Evolutionary conservation across 2,888 invertebrate species (phyloP).

Genomic region (Neoscelio sp.): DNA sequence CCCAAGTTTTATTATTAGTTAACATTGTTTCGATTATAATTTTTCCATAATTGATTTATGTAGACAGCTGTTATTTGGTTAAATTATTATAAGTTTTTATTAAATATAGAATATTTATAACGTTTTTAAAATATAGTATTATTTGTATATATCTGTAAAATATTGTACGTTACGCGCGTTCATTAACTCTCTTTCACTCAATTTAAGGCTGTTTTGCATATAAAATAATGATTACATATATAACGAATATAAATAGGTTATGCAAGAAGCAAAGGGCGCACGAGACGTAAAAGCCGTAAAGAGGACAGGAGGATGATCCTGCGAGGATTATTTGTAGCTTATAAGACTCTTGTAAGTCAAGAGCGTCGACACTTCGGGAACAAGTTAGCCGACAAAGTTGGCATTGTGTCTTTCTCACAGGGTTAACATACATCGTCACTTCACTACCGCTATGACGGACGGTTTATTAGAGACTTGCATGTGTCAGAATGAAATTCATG

Average conservation of each 20-base stretch:
- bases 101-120: too few relatives aligned
- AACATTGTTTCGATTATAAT: too few relatives aligned
- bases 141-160: too few relatives aligned
- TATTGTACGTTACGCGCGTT: too few relatives aligned
- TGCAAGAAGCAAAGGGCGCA: neutral
- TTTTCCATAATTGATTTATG: too few relatives aligned
- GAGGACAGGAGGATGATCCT: too few relatives aligned
- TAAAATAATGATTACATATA: neutral
- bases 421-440: constrained; percentile 31
- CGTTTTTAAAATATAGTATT: too few relatives aligned
- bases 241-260: neutral
- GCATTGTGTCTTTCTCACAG: constrained; percentile 4
- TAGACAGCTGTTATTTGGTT: too few relatives aligned
- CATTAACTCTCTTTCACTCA: neutral
- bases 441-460: constrained; percentile 26
- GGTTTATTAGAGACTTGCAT: constrained; percentile 40
- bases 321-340: constrained; percentile 1
- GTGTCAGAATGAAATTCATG: constrained; percentile 17
- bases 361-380: constrained; percentile 19
- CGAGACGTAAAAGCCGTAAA: neutral
- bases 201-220: neutral
- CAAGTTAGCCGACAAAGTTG: constrained; percentile 32
- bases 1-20: too few relatives aligned
- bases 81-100: too few relatives aligned
- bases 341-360: constrained; percentile 20